These are phyloP conservation scores for Tenthredo scrophulariae DNA, from an alignment of 2,888 invertebrate genomes.

Conservation along the genomic window DNA sequence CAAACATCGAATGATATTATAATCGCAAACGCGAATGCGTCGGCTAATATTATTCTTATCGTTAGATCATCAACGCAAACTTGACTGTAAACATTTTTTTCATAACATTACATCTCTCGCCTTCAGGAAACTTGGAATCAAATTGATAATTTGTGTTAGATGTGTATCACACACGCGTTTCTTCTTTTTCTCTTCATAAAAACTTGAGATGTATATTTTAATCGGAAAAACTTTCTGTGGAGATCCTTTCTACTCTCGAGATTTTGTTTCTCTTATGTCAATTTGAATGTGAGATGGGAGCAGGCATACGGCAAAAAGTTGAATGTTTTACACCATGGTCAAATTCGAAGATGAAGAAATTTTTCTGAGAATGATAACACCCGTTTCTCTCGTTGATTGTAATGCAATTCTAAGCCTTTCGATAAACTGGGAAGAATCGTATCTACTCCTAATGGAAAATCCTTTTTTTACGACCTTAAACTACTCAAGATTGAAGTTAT, in stretches of 20 bases:
- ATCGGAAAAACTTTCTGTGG: neutral
- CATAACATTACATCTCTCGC: neutral
- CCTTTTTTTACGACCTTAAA: neutral
- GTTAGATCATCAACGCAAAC: constrained; percentile 43
- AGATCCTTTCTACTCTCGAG: neutral
- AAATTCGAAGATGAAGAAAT: neutral
- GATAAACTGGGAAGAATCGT: neutral
- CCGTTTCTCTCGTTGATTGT: neutral
- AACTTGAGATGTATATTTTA: neutral
- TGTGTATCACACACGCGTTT: neutral
- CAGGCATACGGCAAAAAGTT: too few relatives aligned
- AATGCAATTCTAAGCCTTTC: neutral
- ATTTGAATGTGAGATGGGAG: neutral
- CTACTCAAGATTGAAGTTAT: neutral
- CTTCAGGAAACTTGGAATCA: neutral
- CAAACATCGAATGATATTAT: constrained; percentile 15
- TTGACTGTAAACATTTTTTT: constrained; percentile 42
- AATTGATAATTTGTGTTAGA: neutral
- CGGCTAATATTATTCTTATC: constrained; percentile 35
- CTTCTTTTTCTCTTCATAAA: neutral
- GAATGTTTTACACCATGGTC: too few relatives aligned
- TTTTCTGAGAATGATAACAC: neutral
- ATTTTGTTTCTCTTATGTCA: neutral
- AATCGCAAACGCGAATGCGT: neutral
- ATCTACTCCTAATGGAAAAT: neutral